These are phyloP conservation scores for Tenrec ecaudatus DNA, from an alignment of 2,113 vertebrate species.

Conservation along the genomic window DNA sequence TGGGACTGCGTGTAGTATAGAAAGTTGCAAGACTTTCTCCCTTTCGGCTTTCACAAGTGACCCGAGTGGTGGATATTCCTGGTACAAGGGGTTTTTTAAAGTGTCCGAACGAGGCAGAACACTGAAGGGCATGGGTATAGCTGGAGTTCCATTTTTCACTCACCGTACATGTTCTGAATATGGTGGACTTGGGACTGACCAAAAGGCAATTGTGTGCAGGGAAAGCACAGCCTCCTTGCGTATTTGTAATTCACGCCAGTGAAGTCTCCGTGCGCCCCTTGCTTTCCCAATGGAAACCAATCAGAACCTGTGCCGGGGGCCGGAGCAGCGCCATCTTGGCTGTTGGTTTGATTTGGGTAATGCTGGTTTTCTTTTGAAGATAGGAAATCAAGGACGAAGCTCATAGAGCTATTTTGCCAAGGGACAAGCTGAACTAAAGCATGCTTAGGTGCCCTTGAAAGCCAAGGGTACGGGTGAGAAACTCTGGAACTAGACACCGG, in stretches of 20 bases:
- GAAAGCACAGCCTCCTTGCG: not conserved
- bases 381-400: not conserved
- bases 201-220: too few relatives aligned
- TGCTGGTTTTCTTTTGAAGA: conserved; percentile 29
- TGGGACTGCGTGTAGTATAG: not conserved
- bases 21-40: not conserved
- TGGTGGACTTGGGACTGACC: too few relatives aligned
- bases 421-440: not conserved
- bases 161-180: not conserved
- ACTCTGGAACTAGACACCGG: too few relatives aligned
- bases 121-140: not conserved
- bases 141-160: too few relatives aligned
- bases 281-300: not conserved
- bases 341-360: not conserved
- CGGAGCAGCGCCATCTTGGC: not conserved
- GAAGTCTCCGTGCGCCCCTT: not conserved
- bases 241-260: not conserved
- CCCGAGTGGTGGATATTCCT: not conserved
- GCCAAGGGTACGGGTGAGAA: not conserved
- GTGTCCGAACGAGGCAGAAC: not conserved
- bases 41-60: not conserved
- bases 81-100: not conserved
- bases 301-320: not conserved
- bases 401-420: not conserved
- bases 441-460: not conserved